Conservation (phyloP, 1,140 invertebrate species). For the Glomeris maerens region DNA sequence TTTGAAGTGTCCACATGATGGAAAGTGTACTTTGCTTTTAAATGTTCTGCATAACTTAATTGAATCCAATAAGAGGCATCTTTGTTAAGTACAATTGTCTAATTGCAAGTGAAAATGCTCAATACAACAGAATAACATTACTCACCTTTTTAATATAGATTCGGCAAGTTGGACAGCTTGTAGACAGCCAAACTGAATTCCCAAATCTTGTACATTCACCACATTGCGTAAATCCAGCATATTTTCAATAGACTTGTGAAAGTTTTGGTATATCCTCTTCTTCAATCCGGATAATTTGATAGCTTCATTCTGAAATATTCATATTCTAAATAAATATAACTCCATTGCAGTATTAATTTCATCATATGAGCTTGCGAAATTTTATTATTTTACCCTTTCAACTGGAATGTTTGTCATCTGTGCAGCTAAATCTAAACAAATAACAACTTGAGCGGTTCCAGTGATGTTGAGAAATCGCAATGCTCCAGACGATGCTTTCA, state of each 20-base stretch:
- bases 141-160: neutral
- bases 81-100: neutral
- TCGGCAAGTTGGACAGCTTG: neutral
- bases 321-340: neutral
- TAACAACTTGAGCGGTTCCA: neutral
- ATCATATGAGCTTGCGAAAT: too few species aligned
- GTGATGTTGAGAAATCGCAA: neutral
- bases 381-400: neutral
- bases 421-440: neutral
- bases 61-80: too few species aligned
- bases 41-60: neutral
- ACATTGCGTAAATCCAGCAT: neutral
- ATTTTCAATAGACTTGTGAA: neutral
- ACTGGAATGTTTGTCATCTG: neutral
- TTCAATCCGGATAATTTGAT: neutral
- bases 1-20: neutral
- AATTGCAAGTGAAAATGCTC: neutral
- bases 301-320: slow-evolving; percentile 1
- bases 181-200: neutral
- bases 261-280: neutral
- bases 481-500: neutral
- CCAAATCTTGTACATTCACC: neutral
- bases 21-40: neutral
- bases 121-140: neutral
- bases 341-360: neutral